phyloP scores from a whole-genome alignment of 2,797 vertebrate species.

The Carapus acus region DNA sequence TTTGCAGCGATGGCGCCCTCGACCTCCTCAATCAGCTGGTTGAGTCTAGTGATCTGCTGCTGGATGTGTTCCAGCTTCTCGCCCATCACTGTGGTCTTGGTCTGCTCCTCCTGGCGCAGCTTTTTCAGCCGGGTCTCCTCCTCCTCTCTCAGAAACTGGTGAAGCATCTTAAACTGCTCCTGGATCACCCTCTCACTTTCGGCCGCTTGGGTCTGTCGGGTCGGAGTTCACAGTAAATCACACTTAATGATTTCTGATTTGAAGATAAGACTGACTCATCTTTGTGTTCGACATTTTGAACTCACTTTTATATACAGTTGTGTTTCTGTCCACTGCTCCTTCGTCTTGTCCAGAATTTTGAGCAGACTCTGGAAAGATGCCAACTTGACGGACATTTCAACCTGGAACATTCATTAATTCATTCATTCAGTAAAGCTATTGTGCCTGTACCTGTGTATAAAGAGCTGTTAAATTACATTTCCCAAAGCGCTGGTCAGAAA shows the following conservation, averaged over 20 bases:
- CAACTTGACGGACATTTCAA: conserved; percentile 45
- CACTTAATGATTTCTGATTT: not conserved
- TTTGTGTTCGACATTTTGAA: too few species aligned
- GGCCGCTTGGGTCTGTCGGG: conserved; percentile 51
- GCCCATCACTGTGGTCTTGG: conserved; percentile 52
- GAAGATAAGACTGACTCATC: too few species aligned
- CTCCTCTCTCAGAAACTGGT: conserved; percentile 58
- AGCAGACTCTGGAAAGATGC: conserved; percentile 55
- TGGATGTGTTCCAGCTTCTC: conserved; percentile 54
- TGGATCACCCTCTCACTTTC: conserved; percentile 51
- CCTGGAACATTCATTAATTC: conserved; percentile 49
- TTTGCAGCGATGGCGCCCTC: conserved; percentile 32
- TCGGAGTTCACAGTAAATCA: not conserved
- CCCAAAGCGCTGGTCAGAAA: too few species aligned
- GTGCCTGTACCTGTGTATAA: too few species aligned
- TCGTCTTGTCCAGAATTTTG: conserved; percentile 43
- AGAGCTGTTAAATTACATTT: too few species aligned
- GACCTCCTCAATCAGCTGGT: conserved; percentile 35
- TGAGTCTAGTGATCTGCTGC: conserved; percentile 47
- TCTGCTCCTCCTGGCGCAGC: conserved; percentile 58
- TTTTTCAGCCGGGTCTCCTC: conserved; percentile 42
- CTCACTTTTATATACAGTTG: conserved; percentile 60
- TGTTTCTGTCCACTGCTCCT: conserved; percentile 56
- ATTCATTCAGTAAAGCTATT: too few species aligned
- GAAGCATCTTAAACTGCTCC: conserved; percentile 62